Evolutionary conservation across 2,113 vertebrate genomes (phyloP).

Genomic region (Malurus elegans): DNA sequence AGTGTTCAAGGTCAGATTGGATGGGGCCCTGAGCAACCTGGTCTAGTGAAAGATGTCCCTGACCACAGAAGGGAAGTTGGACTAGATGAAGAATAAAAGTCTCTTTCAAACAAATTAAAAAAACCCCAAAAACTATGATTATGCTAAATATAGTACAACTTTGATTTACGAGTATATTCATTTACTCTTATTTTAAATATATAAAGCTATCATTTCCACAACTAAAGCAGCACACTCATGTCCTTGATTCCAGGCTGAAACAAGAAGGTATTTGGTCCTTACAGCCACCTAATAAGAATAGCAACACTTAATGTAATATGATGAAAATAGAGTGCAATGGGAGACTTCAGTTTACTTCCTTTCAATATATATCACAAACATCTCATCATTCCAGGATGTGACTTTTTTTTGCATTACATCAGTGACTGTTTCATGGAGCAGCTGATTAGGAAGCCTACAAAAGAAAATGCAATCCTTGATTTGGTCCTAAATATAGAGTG

Average conservation of each 20-base stretch:
- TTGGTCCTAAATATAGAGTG: conserved; percentile 27
- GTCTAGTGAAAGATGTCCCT: not conserved
- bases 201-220: not conserved
- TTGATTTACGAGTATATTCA: not conserved
- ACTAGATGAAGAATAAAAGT: not conserved
- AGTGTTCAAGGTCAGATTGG: not conserved
- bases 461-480: conserved; percentile 1
- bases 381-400: not conserved
- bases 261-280: not conserved
- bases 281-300: not conserved
- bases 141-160: not conserved
- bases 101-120: not conserved
- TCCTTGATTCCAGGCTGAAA: not conserved
- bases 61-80: fast-evolving
- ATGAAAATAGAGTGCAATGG: not conserved
- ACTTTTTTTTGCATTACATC: not conserved
- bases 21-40: not conserved
- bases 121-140: not conserved
- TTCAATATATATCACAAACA: not conserved
- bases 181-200: not conserved
- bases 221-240: not conserved
- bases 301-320: not conserved
- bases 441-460: conserved; percentile 1
- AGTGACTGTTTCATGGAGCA: not conserved
- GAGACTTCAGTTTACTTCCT: not conserved